A percentile compares a stretch with the other conserved stretches of the same genome.
Evolutionary conservation across 2,797 vertebrate species (phyloP).

Genomic region (Lophius americanus): DNA sequence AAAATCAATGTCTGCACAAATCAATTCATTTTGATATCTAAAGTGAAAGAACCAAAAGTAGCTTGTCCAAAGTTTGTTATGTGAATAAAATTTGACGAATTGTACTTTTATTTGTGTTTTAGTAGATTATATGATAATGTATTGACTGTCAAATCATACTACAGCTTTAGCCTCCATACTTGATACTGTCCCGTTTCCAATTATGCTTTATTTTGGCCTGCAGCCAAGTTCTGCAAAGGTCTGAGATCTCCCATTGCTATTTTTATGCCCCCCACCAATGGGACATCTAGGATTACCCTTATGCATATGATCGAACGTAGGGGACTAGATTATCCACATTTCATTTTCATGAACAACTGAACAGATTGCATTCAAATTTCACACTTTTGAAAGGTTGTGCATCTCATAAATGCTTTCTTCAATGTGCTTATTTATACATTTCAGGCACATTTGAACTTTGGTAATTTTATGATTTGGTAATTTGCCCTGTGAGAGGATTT

Average conservation of each 20-base stretch:
- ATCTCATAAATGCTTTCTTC: too few species aligned
- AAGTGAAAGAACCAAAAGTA: constrained; percentile 44
- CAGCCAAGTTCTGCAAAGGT: neutral
- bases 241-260: constrained; percentile 24
- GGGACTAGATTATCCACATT: too few species aligned
- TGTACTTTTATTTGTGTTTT: neutral
- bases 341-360: too few species aligned
- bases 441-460: too few species aligned
- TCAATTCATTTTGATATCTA: constrained; percentile 24
- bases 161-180: neutral
- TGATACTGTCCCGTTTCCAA: neutral
- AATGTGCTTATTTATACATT: too few species aligned
- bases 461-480: too few species aligned
- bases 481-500: too few species aligned
- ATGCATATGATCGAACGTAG: too few species aligned
- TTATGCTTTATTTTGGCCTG: neutral
- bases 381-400: too few species aligned
- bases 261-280: constrained; percentile 4
- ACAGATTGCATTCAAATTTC: too few species aligned
- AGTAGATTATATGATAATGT: neutral
- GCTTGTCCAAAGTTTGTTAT: constrained; percentile 44
- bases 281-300: too few species aligned
- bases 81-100: constrained; percentile 58
- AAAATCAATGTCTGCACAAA: constrained; percentile 1
- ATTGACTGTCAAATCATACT: neutral